Evolutionary conservation across 2,113 vertebrate species (phyloP), one percentile per base, ranked within the genome.

Genomic region (Prionailurus bengalensis): DNA sequence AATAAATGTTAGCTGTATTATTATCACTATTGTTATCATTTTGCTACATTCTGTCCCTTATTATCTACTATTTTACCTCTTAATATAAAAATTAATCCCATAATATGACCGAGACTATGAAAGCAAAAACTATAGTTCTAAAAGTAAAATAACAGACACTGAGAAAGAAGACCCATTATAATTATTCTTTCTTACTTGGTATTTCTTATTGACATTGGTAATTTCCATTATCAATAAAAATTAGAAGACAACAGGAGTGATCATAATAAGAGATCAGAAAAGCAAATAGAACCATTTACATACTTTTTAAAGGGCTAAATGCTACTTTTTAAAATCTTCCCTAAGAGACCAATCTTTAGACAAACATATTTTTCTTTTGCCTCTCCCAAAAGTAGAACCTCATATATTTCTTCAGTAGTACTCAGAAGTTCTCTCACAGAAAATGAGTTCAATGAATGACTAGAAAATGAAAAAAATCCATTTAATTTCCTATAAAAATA

Each of bases 401-500:
- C 1, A 39, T 15, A 39, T 83, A 25, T 16, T 68, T 42, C 3
- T 95, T 89, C 63, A 90, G 83, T 53, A 91, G 7, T 36, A 79
- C 21, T 66, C 27, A 88, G 12, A 92, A 97, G 8, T 33, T 13
- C 13, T 95, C n/a, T 94, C 23, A 91, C 31, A 83, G 0, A 97
- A 23, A 1, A 78, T 68, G 39, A 94, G 27, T 11, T 91, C 29
- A 96, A 68, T 65, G 63, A 95, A 55, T 51, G 91, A 58, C 27
- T 36, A 33, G 33, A 93, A 94, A 89, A 89, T 36, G 19, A 53
- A 76, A 63, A 63, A 9, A 86, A 71, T 84, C 51, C n/a, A 63
- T 61, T 95, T 92, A 19, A 91, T n/a, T 65, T 95, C 4, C 71
- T 82, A 68, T 83, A 90, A 95, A 96, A 96, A 39, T 4, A 80